Conservation (phyloP, 2,888 invertebrate species). For the Syritta pipiens region DNA sequence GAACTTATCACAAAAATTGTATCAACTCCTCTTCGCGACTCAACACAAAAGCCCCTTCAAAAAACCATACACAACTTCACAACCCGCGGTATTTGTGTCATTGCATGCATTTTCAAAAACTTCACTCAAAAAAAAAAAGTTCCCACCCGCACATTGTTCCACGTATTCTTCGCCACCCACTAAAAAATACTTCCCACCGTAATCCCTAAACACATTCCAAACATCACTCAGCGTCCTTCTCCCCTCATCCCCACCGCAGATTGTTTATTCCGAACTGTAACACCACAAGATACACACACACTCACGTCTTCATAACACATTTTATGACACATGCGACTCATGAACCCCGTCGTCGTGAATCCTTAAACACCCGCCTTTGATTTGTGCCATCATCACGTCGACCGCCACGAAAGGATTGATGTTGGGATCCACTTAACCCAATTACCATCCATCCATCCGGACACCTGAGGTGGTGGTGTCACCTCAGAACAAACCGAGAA, state of each 20-base stretch:
- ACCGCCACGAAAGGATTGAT: slow-evolving; percentile 35
- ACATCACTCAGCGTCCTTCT: not conserved
- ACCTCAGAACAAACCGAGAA: slow-evolving; percentile 40
- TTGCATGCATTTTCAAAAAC: too few relatives aligned
- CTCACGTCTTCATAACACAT: slow-evolving; percentile 8
- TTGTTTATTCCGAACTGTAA: not conserved
- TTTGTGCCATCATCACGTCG: slow-evolving; percentile 45
- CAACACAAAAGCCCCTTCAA: too few relatives aligned
- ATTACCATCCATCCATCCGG: slow-evolving; percentile 26
- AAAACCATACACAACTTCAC: too few relatives aligned
- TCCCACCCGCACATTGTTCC: too few relatives aligned
- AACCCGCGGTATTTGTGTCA: too few relatives aligned
- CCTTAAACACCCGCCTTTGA: slow-evolving; percentile 18
- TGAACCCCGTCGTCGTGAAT: not conserved
- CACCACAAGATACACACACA: slow-evolving; percentile 11
- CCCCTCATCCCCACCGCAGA: not conserved
- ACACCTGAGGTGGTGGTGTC: slow-evolving; percentile 6
- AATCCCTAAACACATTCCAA: too few relatives aligned
- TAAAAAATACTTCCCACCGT: too few relatives aligned
- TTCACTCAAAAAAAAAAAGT: too few relatives aligned
- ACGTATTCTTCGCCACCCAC: too few relatives aligned
- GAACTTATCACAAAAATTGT: too few relatives aligned
- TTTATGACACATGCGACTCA: slow-evolving; percentile 15
- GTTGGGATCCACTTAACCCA: slow-evolving; percentile 49
- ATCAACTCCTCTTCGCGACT: too few relatives aligned